Evolutionary conservation across 2,888 invertebrate species (phyloP).

Genomic region (Heteromurus nitidus): DNA sequence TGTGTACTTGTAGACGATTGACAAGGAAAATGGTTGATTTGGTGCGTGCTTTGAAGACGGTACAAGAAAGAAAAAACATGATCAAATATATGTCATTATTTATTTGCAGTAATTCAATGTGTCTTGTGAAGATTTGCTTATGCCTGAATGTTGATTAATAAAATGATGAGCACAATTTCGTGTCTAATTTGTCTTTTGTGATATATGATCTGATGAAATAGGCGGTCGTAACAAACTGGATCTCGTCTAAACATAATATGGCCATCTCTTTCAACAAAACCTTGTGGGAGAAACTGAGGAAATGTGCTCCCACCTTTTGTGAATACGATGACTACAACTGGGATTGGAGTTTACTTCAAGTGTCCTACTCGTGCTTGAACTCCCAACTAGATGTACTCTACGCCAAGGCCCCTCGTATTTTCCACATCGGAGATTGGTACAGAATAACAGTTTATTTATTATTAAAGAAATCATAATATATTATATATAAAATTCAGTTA

Average conservation of each 20-base stretch:
- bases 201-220: too few species aligned
- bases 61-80: too few species aligned
- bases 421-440: slow-evolving; percentile 99
- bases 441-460: slow-evolving; percentile 74
- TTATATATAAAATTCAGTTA: not conserved
- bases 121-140: too few species aligned
- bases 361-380: slow-evolving; percentile 88
- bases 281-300: slow-evolving; percentile 89
- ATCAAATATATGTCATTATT: too few species aligned
- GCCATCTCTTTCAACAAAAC: slow-evolving; percentile 95
- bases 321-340: slow-evolving; percentile 99
- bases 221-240: slow-evolving; percentile 95
- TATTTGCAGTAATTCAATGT: too few species aligned
- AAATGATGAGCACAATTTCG: too few species aligned
- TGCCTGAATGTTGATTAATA: too few species aligned
- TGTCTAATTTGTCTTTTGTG: too few species aligned
- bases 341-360: slow-evolving; percentile 96
- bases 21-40: too few species aligned
- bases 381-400: slow-evolving; percentile 82
- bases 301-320: slow-evolving; percentile 91
- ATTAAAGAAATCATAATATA: too few species aligned
- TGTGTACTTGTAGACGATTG: too few species aligned
- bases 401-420: slow-evolving; percentile 94
- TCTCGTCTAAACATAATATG: slow-evolving; percentile 99
- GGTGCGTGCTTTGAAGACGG: too few species aligned